A percentile compares a stretch with the other conserved stretches of the same genome.
phyloP scores from a whole-genome alignment of 37 sponge, comb jelly and placozoan genomes.

The Spongilla lacustris region DNA sequence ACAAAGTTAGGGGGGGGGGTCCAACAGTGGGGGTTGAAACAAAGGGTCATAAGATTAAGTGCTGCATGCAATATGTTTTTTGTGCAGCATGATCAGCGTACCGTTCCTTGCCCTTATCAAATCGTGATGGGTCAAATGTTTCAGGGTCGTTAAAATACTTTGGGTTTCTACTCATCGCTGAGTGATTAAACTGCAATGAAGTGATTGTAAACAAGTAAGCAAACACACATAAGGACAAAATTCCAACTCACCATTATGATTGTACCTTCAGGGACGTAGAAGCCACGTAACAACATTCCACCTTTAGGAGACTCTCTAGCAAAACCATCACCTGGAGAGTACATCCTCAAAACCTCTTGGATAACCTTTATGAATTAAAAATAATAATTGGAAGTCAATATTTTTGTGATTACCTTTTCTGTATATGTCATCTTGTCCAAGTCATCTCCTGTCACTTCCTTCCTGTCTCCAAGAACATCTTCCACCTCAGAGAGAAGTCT shows the following conservation, averaged over 20 bases:
- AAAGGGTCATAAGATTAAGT: no score
- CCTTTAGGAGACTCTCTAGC: background rate
- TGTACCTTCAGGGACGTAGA: background rate
- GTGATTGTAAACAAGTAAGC: background rate
- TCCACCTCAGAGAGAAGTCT: background rate
- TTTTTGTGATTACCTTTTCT: background rate
- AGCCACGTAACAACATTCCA: background rate
- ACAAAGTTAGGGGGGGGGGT: no score
- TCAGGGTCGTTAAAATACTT: conserved; percentile 7
- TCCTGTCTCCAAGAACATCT: background rate
- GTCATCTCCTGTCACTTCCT: background rate
- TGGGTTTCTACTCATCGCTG: background rate
- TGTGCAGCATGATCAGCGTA: background rate
- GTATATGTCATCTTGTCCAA: background rate
- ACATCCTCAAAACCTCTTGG: background rate
- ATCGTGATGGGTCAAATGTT: background rate
- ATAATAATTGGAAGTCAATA: no score
- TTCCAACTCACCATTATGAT: background rate
- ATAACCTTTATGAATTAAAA: background rate
- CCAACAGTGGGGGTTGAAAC: no score
- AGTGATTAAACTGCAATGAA: background rate
- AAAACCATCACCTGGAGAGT: background rate
- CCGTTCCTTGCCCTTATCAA: background rate
- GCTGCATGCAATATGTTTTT: background rate
- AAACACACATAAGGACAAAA: background rate